These are phyloP conservation scores for Pangasius macronema DNA, from an alignment of 2,797 vertebrate genomes.

Conservation along the genomic window DNA sequence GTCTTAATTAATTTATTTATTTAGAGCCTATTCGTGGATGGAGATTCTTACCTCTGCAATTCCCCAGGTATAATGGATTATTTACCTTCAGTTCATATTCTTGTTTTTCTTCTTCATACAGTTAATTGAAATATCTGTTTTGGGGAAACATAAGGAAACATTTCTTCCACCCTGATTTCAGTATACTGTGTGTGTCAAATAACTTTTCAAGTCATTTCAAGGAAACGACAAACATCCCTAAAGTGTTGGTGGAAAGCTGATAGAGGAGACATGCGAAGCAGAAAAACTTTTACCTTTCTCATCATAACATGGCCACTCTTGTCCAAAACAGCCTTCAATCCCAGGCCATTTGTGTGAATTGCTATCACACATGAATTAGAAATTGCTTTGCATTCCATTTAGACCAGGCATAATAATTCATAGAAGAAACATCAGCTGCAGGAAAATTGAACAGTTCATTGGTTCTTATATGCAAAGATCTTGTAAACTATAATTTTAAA, in stretches of 20 bases:
- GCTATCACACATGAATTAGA: neutral
- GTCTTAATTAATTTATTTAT: neutral
- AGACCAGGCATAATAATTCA: neutral
- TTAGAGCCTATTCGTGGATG: neutral
- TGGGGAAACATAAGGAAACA: neutral
- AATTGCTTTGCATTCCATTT: neutral
- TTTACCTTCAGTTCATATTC: too few species aligned
- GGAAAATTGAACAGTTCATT: neutral
- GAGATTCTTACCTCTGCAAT: neutral
- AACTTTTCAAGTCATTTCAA: neutral
- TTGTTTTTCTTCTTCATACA: neutral
- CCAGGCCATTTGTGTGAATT: neutral
- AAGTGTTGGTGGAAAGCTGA: neutral
- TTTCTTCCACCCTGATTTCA: neutral
- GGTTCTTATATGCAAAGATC: neutral
- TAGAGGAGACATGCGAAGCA: neutral
- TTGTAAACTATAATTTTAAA: neutral
- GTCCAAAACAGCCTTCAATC: neutral
- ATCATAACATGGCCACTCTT: neutral
- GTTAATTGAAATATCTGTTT: neutral
- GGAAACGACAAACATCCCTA: neutral
- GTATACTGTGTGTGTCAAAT: neutral
- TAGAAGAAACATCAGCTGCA: conserved; percentile 6
- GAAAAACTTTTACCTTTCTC: conserved; percentile 6
- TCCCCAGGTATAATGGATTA: neutral